Base-by-base conservation (phyloP, 2,888 invertebrate genomes). In the Parasteatoda lunata region DNA sequence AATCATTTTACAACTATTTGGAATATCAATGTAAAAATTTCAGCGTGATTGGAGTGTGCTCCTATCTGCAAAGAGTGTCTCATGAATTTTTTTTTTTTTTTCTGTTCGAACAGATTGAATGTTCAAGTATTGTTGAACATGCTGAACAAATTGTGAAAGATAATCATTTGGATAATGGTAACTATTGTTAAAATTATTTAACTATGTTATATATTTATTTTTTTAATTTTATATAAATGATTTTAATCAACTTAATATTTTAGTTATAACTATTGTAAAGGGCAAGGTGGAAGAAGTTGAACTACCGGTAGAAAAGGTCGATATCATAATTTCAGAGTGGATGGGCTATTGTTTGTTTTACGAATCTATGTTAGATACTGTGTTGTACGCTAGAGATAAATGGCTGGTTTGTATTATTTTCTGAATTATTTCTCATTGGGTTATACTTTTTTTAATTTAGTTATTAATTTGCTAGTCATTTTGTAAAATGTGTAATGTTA, bases 311-410 rank as follows among this genome's bases (percentile, higher is more conserved):
- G 95, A 96, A 84, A 96, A 92, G 89, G 99, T 99, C 64, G 99
- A 99, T 92, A 98, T 99, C 90, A 95, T 96, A 91, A 94, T 95
- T 90, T 95, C 95, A 9, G 95, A 95, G 91, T 95, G 95, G 95
- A 95, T 95, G 95, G 95, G 95, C 0, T 96, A 96, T 91, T 95
- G 96, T 90, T 94, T 99, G 11, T 99, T 99, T 92, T 99, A 99
- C 90, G 99, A 99, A 93, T 98, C 98, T 89, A 99, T 99, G 99
- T 93, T 99, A 92, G 99, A 99, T 92, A 99, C 99, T 0, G 99
- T 99, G n/a, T 94, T 99, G 76, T 98, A 95, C 91, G 99, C 99
- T 0, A 94, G 99, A 71, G 89, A 89, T 48, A 89, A 89, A 45
- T 99, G 99, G 99, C 94, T 99, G 71, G 93, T 92, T 90, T 72